phyloP scores from a whole-genome alignment of 1,140 invertebrate species.

The Drosophila sp. region DNA sequence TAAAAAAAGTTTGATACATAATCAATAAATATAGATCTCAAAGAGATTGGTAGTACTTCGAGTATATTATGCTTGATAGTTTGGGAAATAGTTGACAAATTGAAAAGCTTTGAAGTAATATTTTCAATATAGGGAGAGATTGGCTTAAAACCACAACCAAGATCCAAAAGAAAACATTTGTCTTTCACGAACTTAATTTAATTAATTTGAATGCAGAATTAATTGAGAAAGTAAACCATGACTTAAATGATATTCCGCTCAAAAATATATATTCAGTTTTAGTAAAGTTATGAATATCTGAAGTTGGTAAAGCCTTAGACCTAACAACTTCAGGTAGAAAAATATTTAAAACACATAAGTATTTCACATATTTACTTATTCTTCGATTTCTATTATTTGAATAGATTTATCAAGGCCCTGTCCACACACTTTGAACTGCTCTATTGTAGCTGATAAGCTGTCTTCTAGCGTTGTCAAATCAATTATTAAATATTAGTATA shows the following conservation, averaged over 20 bases:
- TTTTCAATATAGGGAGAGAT: neutral
- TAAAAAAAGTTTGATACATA: neutral
- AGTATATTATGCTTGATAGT: neutral
- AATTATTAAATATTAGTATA: conserved; percentile 39
- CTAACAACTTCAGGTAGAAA: too few relatives aligned
- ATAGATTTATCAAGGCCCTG: neutral
- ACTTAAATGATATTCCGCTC: too few relatives aligned
- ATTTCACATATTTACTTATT: neutral
- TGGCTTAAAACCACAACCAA: too few relatives aligned
- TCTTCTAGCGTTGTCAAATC: conserved; percentile 15
- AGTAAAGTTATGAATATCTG: too few relatives aligned
- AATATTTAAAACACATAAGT: too few relatives aligned
- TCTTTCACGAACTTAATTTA: too few relatives aligned
- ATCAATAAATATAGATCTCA: neutral
- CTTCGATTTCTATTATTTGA: neutral
- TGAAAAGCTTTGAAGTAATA: neutral
- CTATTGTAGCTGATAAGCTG: neutral
- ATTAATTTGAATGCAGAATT: too few relatives aligned
- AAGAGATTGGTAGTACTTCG: neutral
- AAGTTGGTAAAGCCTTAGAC: too few relatives aligned
- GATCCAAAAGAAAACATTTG: too few relatives aligned
- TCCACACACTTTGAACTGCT: neutral
- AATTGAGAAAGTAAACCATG: too few relatives aligned
- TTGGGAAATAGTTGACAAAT: neutral
- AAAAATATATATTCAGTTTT: too few relatives aligned